Evolutionary conservation across 2,797 vertebrate species (phyloP).

Genomic region (Rhinella marina): DNA sequence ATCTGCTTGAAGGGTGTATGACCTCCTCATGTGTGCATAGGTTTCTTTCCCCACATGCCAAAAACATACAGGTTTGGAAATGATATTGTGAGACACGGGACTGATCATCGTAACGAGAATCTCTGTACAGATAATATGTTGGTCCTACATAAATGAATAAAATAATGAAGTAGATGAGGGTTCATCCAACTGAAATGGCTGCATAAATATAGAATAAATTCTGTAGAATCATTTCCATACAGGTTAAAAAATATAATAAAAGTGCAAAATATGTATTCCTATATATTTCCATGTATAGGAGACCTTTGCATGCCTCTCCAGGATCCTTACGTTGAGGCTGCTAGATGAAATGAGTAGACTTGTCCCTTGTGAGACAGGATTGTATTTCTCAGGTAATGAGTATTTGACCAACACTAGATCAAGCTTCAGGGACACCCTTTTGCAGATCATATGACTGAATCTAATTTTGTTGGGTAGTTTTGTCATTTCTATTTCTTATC

Average conservation of each 20-base stretch:
- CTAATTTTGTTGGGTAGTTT: constrained; percentile 66
- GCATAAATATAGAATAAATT: no score
- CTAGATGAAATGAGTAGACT: constrained; percentile 51
- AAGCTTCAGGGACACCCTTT: constrained; percentile 64
- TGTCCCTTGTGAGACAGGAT: constrained; percentile 49
- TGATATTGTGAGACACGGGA: no score
- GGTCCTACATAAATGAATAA: no score
- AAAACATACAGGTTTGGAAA: no score
- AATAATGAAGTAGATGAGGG: no score
- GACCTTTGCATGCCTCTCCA: neutral
- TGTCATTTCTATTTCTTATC: constrained; percentile 58
- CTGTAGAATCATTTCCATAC: neutral
- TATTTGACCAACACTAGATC: constrained; percentile 67
- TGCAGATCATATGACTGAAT: constrained; percentile 67
- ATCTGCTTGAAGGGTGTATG: no score
- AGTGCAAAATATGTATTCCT: neutral
- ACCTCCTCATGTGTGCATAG: no score
- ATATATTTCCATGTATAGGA: neutral
- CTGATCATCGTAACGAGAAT: no score
- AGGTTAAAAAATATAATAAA: neutral
- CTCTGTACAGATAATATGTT: no score
- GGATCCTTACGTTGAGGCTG: neutral
- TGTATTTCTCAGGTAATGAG: constrained; percentile 61
- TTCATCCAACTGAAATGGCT: neutral
- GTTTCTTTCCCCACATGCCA: no score